Evolutionary conservation across 1,140 invertebrate genomes (phyloP).

Genomic region (Procambarus virginalis): DNA sequence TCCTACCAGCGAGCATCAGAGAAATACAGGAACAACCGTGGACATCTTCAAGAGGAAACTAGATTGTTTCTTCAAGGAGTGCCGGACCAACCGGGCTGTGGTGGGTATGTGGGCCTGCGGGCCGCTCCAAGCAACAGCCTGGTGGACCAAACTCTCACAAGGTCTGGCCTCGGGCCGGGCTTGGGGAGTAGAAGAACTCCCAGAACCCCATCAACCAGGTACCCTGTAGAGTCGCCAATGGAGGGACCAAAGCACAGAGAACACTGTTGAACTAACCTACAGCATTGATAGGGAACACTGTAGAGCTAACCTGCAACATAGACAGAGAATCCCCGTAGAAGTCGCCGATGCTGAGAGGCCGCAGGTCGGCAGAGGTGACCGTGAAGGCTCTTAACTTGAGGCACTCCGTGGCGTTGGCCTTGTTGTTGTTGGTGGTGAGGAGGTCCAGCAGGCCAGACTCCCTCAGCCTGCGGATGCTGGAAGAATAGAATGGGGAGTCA

Average conservation of each 20-base stretch:
- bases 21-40: too few species aligned
- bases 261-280: not conserved
- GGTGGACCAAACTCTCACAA: too few species aligned
- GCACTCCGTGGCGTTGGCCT: slow-evolving; percentile 12
- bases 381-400: not conserved
- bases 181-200: too few species aligned
- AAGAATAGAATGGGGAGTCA: not conserved
- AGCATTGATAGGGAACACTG: not conserved
- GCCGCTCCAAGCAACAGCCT: too few species aligned
- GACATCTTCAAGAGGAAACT: too few species aligned
- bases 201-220: too few species aligned
- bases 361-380: not conserved
- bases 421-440: not conserved
- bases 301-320: slow-evolving; percentile 13
- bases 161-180: too few species aligned
- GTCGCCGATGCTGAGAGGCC: slow-evolving; percentile 1
- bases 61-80: too few species aligned
- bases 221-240: not conserved
- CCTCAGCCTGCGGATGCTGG: not conserved
- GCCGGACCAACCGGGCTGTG: too few species aligned
- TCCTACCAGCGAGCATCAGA: too few species aligned
- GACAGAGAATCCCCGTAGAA: slow-evolving; percentile 14
- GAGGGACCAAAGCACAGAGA: too few species aligned
- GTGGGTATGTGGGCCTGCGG: too few species aligned
- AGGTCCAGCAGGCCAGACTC: slow-evolving; percentile 11